A percentile compares a stretch with the other conserved stretches of the same genome.
These are phyloP conservation scores for Riparia riparia DNA, from an alignment of 2,113 vertebrate species.

Conservation along the genomic window DNA sequence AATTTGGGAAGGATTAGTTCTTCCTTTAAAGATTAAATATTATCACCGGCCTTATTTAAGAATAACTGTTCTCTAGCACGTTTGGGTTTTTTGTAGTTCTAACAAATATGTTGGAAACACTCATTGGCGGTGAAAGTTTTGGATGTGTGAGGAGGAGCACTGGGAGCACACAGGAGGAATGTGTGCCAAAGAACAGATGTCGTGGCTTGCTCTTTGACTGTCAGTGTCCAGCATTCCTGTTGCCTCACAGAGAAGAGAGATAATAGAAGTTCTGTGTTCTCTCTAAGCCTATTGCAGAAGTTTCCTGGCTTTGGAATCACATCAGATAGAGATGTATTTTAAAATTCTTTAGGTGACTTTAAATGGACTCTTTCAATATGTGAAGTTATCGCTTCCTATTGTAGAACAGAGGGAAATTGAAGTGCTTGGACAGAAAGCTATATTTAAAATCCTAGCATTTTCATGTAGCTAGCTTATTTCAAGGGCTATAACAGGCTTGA, in stretches of 20 bases:
- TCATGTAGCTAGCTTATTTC: not conserved
- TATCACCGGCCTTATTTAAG: not conserved
- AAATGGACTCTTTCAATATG: not conserved
- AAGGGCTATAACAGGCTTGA: not conserved
- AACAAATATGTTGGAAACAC: not conserved
- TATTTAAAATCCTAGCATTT: not conserved
- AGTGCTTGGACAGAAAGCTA: not conserved
- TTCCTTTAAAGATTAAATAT: not conserved
- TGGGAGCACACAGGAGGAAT: not conserved
- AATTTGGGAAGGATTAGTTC: not conserved
- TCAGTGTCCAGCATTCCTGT: fast-evolving
- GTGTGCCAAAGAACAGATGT: not conserved
- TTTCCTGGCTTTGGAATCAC: not conserved
- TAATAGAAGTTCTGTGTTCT: not conserved
- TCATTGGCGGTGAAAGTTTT: not conserved
- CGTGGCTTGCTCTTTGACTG: not conserved
- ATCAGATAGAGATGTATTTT: not conserved
- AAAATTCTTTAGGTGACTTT: not conserved
- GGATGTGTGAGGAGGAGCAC: not conserved
- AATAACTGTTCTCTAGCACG: not conserved
- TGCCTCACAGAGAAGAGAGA: not conserved
- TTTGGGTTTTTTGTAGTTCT: not conserved
- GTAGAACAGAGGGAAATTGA: not conserved
- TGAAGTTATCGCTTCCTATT: not conserved
- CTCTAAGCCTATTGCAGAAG: not conserved